A percentile compares a stretch with the other conserved stretches of the same genome.
Evolutionary conservation across 2,888 invertebrate genomes (phyloP).

Genomic region (Podabrus alpinus): DNA sequence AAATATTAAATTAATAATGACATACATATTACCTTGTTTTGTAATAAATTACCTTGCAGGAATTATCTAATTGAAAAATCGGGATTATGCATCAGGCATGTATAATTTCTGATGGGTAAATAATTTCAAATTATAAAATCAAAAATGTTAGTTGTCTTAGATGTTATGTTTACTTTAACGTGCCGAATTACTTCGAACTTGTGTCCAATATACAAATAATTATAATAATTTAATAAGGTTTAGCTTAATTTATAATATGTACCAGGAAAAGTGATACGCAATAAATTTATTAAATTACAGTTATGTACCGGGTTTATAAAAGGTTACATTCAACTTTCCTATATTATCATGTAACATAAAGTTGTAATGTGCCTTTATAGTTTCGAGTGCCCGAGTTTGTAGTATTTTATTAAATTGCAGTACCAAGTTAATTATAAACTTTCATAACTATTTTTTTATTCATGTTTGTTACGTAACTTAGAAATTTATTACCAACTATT

Average conservation of each 20-base stretch:
- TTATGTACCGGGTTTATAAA: neutral
- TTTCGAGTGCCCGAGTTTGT: neutral
- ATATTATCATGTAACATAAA: neutral
- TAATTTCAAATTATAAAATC: too few relatives aligned
- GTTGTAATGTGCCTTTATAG: neutral
- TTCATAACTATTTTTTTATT: neutral
- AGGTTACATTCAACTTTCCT: neutral
- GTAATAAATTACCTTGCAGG: neutral
- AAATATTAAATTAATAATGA: neutral
- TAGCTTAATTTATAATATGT: neutral
- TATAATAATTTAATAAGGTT: too few relatives aligned
- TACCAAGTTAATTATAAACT: neutral
- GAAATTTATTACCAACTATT: neutral
- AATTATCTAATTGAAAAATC: too few relatives aligned
- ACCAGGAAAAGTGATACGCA: neutral
- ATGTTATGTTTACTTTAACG: too few relatives aligned
- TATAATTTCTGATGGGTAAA: too few relatives aligned
- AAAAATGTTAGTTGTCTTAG: too few relatives aligned
- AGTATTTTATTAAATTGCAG: neutral
- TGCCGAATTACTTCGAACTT: too few relatives aligned
- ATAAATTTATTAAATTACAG: neutral
- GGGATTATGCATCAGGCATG: too few relatives aligned
- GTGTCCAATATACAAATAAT: too few relatives aligned
- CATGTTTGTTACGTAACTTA: neutral
- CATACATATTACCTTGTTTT: neutral